A percentile compares a stretch with the other conserved stretches of the same genome.
These are phyloP conservation scores for Siniperca scherzeri DNA, from an alignment of 2,797 vertebrate genomes.

Conservation along the genomic window DNA sequence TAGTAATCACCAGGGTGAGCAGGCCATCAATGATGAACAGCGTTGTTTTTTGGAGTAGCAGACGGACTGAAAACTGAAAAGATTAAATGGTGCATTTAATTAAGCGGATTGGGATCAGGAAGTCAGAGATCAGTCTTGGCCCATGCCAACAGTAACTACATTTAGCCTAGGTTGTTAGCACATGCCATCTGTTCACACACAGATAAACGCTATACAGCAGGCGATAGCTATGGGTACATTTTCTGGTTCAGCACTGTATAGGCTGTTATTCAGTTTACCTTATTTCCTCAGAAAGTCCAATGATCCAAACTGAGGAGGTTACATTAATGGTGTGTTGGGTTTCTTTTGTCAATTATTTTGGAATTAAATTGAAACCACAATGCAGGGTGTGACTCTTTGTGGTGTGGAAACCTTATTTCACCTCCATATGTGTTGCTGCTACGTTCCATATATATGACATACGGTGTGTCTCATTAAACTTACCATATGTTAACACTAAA, in stretches of 20 bases:
- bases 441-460: background rate
- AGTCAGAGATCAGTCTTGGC: conserved; percentile 75
- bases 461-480: conserved; percentile 24
- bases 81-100: conserved; percentile 84
- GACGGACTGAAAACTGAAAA: conserved; percentile 63
- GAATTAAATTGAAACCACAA: background rate
- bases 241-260: conserved; percentile 27
- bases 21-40: conserved; percentile 47
- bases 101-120: conserved; percentile 81
- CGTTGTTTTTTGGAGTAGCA: conserved; percentile 57
- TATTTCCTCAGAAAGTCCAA: background rate
- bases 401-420: background rate
- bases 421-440: background rate
- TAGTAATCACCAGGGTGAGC: conserved; percentile 4
- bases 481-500: conserved; percentile 6
- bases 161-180: conserved; percentile 82
- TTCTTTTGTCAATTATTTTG: background rate
- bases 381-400: background rate
- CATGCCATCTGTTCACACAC: conserved; percentile 80
- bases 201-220: conserved; percentile 71
- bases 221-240: conserved; percentile 27
- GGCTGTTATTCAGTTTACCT: conserved; percentile 11
- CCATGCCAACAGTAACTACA: conserved; percentile 76
- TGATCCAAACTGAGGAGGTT: background rate
- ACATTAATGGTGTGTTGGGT: background rate